Evolutionary conservation across 1,140 invertebrate species (phyloP).

Genomic region (Ostrea edulis): DNA sequence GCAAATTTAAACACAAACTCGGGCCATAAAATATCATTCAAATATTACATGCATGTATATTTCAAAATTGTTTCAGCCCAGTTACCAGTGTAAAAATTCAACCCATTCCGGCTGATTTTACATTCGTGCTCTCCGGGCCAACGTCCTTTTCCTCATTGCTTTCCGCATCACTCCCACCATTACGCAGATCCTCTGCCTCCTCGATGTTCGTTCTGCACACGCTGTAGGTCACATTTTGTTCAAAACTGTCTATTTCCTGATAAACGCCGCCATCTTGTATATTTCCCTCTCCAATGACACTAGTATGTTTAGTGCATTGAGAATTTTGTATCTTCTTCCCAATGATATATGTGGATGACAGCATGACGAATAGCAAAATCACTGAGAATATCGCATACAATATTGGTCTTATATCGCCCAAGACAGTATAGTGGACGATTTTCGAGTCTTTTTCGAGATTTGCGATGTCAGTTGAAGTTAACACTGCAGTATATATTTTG

Average conservation of each 20-base stretch:
- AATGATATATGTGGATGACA: not conserved
- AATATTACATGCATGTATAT: no score
- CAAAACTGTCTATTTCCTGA: conserved; percentile 2
- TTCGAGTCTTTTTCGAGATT: not conserved
- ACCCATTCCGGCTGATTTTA: not conserved
- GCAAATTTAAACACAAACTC: no score
- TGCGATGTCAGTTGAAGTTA: not conserved
- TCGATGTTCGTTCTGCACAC: not conserved
- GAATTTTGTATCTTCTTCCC: not conserved
- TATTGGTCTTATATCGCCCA: not conserved
- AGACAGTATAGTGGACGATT: not conserved
- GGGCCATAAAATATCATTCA: no score
- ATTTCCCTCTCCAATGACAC: not conserved
- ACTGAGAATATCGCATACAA: not conserved
- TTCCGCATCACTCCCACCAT: not conserved
- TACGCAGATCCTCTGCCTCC: not conserved
- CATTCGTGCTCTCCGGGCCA: not conserved
- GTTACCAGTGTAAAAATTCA: not conserved
- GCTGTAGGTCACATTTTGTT: not conserved
- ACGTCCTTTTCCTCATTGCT: not conserved
- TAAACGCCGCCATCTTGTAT: not conserved
- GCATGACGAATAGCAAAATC: not conserved
- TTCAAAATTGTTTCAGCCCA: no score
- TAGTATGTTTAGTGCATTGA: not conserved
- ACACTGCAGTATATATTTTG: not conserved